These are phyloP conservation scores for Strigamia transsilvanica DNA, from an alignment of 2,888 invertebrate genomes.

Conservation along the genomic window DNA sequence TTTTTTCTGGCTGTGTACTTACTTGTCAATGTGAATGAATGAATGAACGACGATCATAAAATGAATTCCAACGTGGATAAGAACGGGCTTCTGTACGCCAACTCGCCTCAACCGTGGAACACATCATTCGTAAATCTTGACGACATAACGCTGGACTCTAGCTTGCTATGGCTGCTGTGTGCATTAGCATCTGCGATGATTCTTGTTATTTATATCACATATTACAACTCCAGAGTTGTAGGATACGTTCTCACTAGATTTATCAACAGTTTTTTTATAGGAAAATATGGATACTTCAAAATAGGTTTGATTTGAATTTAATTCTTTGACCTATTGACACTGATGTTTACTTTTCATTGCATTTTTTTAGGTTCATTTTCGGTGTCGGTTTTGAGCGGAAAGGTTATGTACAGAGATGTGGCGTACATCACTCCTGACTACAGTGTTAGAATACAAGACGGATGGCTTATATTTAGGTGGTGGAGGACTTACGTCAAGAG, in stretches of 20 bases:
- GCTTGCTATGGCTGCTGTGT: conserved; percentile 78
- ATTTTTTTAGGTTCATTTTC: conserved; percentile 84
- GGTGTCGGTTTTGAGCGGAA: conserved; percentile 93
- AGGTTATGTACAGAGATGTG: conserved; percentile 97
- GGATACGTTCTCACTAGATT: conserved; percentile 89
- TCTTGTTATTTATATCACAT: conserved; percentile 94
- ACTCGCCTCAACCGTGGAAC: neutral
- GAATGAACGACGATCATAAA: neutral
- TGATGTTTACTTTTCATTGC: neutral
- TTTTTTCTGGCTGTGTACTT: neutral
- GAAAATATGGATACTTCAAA: conserved; percentile 83
- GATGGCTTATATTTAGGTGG: conserved; percentile 97
- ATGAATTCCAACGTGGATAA: neutral
- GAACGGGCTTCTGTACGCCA: neutral
- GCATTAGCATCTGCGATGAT: conserved; percentile 83
- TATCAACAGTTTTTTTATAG: conserved; percentile 83
- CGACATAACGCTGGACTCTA: conserved; percentile 62
- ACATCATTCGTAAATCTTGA: conserved; percentile 52
- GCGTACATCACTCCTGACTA: conserved; percentile 94
- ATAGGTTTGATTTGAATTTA: conserved; percentile 66
- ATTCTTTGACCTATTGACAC: neutral
- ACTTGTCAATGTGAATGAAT: too few species aligned
- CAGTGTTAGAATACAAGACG: conserved; percentile 91
- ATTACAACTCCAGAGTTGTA: conserved; percentile 91
- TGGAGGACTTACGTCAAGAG: conserved; percentile 96